phyloP scores from a whole-genome alignment of 2,113 vertebrate genomes.

The Blennius ocellaris region DNA sequence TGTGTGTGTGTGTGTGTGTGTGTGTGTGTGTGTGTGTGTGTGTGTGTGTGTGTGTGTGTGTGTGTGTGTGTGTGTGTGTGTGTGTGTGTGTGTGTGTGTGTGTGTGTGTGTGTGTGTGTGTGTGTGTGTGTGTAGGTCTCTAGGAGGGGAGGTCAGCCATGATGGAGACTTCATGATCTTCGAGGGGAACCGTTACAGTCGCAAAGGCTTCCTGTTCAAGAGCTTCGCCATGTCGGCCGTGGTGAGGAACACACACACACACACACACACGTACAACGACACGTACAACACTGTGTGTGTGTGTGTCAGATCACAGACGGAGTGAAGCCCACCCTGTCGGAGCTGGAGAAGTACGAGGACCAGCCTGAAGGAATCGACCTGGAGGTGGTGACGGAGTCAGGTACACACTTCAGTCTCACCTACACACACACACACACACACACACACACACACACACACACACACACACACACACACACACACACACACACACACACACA shows the following conservation, averaged over 20 bases:
- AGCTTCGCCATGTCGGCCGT: slow-evolving; percentile 98
- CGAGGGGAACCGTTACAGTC: slow-evolving; percentile 95
- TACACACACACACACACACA: too few species aligned
- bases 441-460: too few species aligned
- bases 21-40: too few species aligned
- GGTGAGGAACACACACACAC: slow-evolving; percentile 82
- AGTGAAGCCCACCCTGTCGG: slow-evolving; percentile 94
- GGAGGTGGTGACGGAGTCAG: slow-evolving; percentile 96
- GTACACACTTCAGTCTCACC: slow-evolving; percentile 67
- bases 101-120: too few species aligned
- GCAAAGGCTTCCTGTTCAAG: slow-evolving; percentile 98
- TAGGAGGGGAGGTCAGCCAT: slow-evolving; percentile 93
- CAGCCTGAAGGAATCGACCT: slow-evolving; percentile 96
- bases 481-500: too few species aligned
- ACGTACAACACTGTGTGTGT: neutral
- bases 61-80: too few species aligned
- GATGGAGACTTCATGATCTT: slow-evolving; percentile 98
- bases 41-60: too few species aligned
- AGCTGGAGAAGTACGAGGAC: slow-evolving; percentile 97
- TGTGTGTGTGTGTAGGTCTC: slow-evolving; percentile 81
- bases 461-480: too few species aligned
- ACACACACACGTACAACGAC: too few species aligned
- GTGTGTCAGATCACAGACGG: slow-evolving; percentile 92
- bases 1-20: too few species aligned
- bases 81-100: too few species aligned